Evolutionary conservation across 2,888 invertebrate genomes (phyloP).

Genomic region (Serrognathus titanus): DNA sequence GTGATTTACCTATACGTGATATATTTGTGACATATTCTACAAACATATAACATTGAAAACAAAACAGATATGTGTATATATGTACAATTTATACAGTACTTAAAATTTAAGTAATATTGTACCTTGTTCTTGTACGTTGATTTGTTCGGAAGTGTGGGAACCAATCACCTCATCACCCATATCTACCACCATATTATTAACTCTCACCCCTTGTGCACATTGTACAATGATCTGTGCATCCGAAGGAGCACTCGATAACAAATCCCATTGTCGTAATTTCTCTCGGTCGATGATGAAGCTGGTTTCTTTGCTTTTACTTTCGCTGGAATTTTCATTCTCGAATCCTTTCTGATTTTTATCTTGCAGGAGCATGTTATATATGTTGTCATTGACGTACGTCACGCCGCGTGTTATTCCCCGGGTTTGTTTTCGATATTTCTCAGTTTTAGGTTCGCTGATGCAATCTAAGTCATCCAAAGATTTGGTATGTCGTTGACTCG

Average conservation of each 20-base stretch:
- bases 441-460: slow-evolving; percentile 40
- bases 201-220: slow-evolving; percentile 36
- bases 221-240: slow-evolving; percentile 37
- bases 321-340: slow-evolving; percentile 44
- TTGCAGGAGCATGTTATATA: slow-evolving; percentile 53
- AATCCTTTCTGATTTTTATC: slow-evolving; percentile 35
- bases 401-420: slow-evolving; percentile 62
- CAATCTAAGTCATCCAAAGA: slow-evolving; percentile 79
- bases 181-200: slow-evolving; percentile 41
- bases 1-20: neutral
- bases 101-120: slow-evolving; percentile 33
- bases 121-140: slow-evolving; percentile 41
- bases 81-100: slow-evolving; percentile 35
- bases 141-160: slow-evolving; percentile 21
- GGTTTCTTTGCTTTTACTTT: slow-evolving; percentile 38
- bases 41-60: slow-evolving; percentile 15
- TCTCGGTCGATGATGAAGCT: slow-evolving; percentile 69
- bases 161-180: slow-evolving; percentile 25
- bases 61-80: slow-evolving; percentile 9
- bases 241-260: slow-evolving; percentile 71
- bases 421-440: slow-evolving; percentile 35
- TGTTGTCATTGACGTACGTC: slow-evolving; percentile 74
- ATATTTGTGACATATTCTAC: slow-evolving; percentile 10
- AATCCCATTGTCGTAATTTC: slow-evolving; percentile 83
- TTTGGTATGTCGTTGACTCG: slow-evolving; percentile 76